Conservation (phyloP, 1,140 invertebrate species). For the Spodoptera litura region DNA sequence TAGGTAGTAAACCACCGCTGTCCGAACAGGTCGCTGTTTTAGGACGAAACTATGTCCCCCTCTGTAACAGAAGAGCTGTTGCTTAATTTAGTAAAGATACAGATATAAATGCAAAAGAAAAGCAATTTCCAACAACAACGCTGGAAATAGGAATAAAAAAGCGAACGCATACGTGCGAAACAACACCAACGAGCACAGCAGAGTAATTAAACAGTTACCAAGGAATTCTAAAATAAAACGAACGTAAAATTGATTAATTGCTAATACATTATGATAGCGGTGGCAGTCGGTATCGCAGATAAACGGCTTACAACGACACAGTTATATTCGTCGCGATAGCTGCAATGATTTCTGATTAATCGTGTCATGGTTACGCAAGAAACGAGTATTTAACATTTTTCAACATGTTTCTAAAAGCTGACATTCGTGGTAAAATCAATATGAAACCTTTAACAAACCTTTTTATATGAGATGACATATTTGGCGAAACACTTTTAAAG, state of each 20-base stretch:
- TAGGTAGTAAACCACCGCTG: too few species aligned
- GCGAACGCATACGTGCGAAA: not conserved
- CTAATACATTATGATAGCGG: conserved; percentile 54
- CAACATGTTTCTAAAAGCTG: too few species aligned
- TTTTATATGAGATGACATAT: too few species aligned
- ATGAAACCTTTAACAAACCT: too few species aligned
- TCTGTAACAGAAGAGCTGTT: too few species aligned
- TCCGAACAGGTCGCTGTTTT: too few species aligned
- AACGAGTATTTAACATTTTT: not conserved
- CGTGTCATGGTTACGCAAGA: conserved; percentile 42
- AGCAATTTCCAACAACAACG: not conserved
- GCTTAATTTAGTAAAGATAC: too few species aligned
- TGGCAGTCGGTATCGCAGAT: conserved; percentile 50
- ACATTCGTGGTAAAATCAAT: too few species aligned
- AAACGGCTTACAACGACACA: conserved; percentile 46
- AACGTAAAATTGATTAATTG: conserved; percentile 55
- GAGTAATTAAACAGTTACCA: not conserved
- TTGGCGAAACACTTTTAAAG: too few species aligned
- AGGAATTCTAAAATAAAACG: conserved; percentile 33
- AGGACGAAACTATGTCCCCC: too few species aligned
- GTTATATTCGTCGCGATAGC: conserved; percentile 37
- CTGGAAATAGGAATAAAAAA: not conserved
- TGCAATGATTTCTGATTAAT: conserved; percentile 48
- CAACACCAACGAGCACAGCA: not conserved
- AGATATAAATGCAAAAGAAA: too few species aligned